phyloP scores from a whole-genome alignment of 2,797 vertebrate genomes.

The Cirrhinus mrigala region DNA sequence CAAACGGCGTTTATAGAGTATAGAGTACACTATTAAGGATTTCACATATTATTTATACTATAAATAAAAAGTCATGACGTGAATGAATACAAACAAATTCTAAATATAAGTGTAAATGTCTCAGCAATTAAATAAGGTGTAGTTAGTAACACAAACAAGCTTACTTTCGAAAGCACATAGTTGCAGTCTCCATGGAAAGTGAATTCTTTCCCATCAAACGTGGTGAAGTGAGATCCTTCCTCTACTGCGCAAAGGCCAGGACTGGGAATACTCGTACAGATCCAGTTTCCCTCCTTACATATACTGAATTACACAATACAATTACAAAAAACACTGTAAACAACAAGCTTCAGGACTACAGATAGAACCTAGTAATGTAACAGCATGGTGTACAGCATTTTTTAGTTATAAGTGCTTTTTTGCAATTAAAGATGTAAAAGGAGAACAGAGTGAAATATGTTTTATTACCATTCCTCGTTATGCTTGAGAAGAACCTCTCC shows the following conservation, averaged over 20 bases:
- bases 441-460: background rate
- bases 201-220: slow-evolving; percentile 91
- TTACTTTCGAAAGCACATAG: slow-evolving; percentile 88
- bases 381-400: background rate
- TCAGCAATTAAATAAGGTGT: background rate
- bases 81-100: background rate
- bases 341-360: background rate
- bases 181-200: slow-evolving; percentile 93
- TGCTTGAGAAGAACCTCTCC: slow-evolving; percentile 76
- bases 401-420: no score
- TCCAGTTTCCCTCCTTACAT: slow-evolving; percentile 87
- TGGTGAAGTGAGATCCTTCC: slow-evolving; percentile 89
- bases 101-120: no score
- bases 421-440: background rate
- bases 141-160: background rate
- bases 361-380: background rate
- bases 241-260: slow-evolving; percentile 86
- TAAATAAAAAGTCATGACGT: background rate
- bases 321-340: slow-evolving; percentile 6
- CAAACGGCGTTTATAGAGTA: background rate
- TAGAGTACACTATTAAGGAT: slow-evolving; percentile 16
- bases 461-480: slow-evolving; percentile 85
- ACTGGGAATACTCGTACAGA: slow-evolving; percentile 79
- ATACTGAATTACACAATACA: slow-evolving; percentile 76
- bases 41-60: no score